Base-by-base conservation (phyloP, 2,888 invertebrate genomes). In the Sphecodes monilicornis region DNA sequence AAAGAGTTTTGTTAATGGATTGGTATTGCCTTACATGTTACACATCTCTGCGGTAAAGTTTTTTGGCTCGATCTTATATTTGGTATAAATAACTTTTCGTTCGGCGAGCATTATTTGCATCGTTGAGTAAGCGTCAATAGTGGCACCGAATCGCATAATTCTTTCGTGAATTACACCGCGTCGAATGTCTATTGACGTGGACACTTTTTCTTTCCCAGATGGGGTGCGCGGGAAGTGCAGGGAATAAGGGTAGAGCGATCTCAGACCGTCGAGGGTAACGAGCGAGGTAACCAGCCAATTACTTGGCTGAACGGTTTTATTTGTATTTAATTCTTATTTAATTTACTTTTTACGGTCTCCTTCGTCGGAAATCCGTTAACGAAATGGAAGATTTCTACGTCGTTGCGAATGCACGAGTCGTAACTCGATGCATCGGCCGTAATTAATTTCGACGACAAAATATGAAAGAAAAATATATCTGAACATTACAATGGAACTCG, bases 321-420 rank as follows among this genome's bases (percentile, higher is more conserved):
- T 94, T 93, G 92, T 94, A 93, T 94, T 94, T 94, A 94, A 94
- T 94, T 94, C 94, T 94, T 93, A 94, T 94, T 94, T 94, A 93
- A 94, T 94, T 94, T 94, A 93, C 94, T 94, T 94, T 94, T 94
- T 94, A 94, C 93, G 93, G 91, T 86, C 79, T 80, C 78, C 84
- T 81, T 84, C 82, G 72, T 76, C 36, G 76, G 74, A n/a, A 39
- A 69, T 75, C 71, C 60, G 92, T 92, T 93, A 94, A 93, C 93
- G 90, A 93, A 94, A 94, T 93, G 92, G 93, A 91, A 92, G 89
- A 89, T 90, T 89, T 89, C 89, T 88, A 85, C 90, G 87, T 72
- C 88, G 85, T 88, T 86, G 86, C 86, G 91, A 90, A 91, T 91
- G 89, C 86, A 57, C 80, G 74, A 46, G 68, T 75, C 77, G 76